These are phyloP conservation scores for Ochropacha duplaris DNA, from an alignment of 2,888 invertebrate species.

Conservation along the genomic window DNA sequence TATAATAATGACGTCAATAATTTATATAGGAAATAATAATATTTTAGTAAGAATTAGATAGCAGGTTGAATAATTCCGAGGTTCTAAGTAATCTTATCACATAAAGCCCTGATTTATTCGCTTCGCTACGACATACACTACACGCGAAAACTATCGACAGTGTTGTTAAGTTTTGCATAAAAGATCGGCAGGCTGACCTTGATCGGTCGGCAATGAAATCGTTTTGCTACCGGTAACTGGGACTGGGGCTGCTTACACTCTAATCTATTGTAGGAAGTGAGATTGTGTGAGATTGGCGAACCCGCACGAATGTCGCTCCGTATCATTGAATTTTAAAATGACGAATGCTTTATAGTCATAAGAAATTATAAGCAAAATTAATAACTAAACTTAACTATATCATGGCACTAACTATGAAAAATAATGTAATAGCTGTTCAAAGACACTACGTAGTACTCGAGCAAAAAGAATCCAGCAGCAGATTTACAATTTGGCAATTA, in stretches of 20 bases:
- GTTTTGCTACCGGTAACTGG: constrained; percentile 8
- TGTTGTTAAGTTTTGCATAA: constrained; percentile 15
- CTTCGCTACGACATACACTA: neutral
- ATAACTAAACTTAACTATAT: too few species aligned
- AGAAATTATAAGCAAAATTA: too few species aligned
- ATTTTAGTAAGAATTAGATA: neutral
- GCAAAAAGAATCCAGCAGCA: too few species aligned
- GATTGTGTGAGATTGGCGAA: constrained; percentile 7
- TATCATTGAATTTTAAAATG: neutral
- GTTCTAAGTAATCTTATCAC: neutral
- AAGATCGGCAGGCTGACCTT: constrained; percentile 20
- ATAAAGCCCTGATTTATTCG: neutral
- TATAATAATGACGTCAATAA: too few species aligned
- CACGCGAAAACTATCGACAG: constrained; percentile 6
- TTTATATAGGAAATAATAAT: neutral
- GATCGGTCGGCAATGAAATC: constrained; percentile 34
- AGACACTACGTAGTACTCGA: too few species aligned
- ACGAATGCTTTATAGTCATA: neutral
- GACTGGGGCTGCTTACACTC: constrained; percentile 20
- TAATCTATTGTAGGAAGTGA: constrained; percentile 22
- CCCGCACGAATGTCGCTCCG: constrained; percentile 1
- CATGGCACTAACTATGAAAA: too few species aligned
- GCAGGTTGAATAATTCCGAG: neutral
- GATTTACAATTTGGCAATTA: too few species aligned
- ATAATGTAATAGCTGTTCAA: too few species aligned